A percentile compares a stretch with the other conserved stretches of the same genome.
These are phyloP conservation scores for Cynopterus brachyotis DNA, from an alignment of 2,113 vertebrate genomes.

Conservation along the genomic window DNA sequence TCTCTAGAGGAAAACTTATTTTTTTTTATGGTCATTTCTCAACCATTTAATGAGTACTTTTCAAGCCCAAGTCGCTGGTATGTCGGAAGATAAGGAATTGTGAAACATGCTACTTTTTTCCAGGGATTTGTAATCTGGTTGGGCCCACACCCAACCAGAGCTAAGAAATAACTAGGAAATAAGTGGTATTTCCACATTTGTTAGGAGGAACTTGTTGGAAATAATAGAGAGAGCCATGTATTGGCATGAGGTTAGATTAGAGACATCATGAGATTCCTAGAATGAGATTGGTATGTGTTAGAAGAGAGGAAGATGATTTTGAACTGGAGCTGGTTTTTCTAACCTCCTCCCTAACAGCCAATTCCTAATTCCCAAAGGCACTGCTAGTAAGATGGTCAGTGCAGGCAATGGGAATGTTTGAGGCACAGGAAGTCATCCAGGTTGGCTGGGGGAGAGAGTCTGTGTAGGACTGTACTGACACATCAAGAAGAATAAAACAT, in stretches of 20 bases:
- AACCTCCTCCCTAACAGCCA: neutral
- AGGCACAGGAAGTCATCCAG: neutral
- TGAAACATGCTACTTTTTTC: neutral
- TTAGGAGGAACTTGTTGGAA: neutral
- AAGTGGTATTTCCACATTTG: neutral
- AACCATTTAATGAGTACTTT: neutral
- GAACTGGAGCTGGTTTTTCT: neutral
- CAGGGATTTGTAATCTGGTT: neutral
- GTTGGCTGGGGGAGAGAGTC: neutral
- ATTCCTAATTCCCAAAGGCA: neutral
- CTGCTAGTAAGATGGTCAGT: neutral
- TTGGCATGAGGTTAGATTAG: neutral
- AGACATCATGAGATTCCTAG: neutral
- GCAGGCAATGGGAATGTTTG: neutral
- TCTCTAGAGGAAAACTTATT: neutral
- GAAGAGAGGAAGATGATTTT: neutral
- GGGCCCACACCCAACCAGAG: too few relatives aligned
- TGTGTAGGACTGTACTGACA: neutral
- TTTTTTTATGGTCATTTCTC: neutral
- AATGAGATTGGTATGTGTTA: neutral
- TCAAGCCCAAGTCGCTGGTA: neutral
- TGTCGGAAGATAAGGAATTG: neutral
- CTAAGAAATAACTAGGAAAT: neutral
- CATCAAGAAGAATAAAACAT: neutral
- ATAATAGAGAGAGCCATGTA: neutral